These are phyloP conservation scores for Hemithea aestivaria DNA, from an alignment of 2,888 invertebrate genomes.

Conservation along the genomic window DNA sequence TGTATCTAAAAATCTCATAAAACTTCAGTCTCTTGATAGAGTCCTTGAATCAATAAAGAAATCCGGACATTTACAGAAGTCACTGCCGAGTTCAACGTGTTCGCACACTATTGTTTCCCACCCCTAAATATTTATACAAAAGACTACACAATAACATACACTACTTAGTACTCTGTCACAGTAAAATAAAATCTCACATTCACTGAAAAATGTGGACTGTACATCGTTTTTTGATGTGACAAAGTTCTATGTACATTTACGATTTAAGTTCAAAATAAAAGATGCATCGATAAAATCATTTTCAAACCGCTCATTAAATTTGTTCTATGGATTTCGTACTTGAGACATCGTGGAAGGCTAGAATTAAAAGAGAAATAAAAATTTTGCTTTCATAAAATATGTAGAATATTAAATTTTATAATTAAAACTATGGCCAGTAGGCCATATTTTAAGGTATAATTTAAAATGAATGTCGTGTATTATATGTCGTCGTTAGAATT, in stretches of 20 bases:
- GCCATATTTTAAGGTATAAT: too few species aligned
- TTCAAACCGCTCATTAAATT: slow-evolving; percentile 21
- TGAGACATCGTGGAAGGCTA: slow-evolving; percentile 10
- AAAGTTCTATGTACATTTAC: neutral
- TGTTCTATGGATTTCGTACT: slow-evolving; percentile 18
- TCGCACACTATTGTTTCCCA: slow-evolving; percentile 59
- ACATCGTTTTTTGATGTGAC: neutral
- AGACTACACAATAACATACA: slow-evolving; percentile 54
- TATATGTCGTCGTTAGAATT: too few species aligned
- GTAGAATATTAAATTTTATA: too few species aligned
- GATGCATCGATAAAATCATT: slow-evolving; percentile 60
- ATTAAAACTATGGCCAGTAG: too few species aligned
- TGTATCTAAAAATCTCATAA: slow-evolving; percentile 44
- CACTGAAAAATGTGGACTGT: neutral
- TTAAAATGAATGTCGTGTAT: too few species aligned
- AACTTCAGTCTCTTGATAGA: slow-evolving; percentile 56
- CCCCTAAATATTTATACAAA: slow-evolving; percentile 61
- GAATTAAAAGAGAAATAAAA: slow-evolving; percentile 1
- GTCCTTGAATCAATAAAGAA: slow-evolving; percentile 65
- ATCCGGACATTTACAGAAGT: slow-evolving; percentile 57
- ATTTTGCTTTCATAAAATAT: slow-evolving; percentile 8
- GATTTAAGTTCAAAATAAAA: slow-evolving; percentile 39
- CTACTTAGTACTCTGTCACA: slow-evolving; percentile 2
- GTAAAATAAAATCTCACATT: neutral
- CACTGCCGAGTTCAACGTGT: slow-evolving; percentile 45